Evolutionary conservation across 2,113 vertebrate species (phyloP).

Genomic region (Tupaia chinensis): DNA sequence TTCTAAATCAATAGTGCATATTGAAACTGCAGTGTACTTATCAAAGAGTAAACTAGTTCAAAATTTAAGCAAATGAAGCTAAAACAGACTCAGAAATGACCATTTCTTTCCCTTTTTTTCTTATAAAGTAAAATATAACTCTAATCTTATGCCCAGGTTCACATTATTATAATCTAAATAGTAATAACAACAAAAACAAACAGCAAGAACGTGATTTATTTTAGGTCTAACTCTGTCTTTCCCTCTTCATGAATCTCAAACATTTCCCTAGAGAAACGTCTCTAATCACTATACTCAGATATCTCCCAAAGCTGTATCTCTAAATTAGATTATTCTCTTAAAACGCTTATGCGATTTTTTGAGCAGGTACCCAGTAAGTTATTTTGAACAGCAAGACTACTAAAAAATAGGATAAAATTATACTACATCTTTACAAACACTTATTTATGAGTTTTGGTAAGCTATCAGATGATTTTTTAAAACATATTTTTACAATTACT

Average conservation of each 20-base stretch:
- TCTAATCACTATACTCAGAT: not conserved
- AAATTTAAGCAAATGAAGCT: not conserved
- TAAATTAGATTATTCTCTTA: not conserved
- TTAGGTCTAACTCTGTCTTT: not conserved
- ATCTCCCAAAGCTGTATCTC: not conserved
- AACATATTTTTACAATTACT: not conserved
- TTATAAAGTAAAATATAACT: not conserved
- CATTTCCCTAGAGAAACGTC: not conserved
- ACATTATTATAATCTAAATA: not conserved
- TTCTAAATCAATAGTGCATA: conserved; percentile 51
- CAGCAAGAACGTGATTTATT: not conserved
- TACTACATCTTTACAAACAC: not conserved
- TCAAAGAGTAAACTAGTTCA: conserved; percentile 24
- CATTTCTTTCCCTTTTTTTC: conserved; percentile 19
- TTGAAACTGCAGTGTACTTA: conserved; percentile 15
- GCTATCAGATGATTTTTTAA: not conserved
- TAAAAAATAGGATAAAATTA: not conserved
- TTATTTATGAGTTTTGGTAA: conserved; percentile 4
- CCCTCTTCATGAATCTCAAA: not conserved
- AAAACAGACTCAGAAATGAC: conserved; percentile 1
- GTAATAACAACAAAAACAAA: not conserved
- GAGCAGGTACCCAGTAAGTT: not conserved
- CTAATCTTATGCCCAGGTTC: not conserved
- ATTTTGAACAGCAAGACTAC: not conserved
- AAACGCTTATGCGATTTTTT: not conserved